A percentile compares a stretch with the other conserved stretches of the same genome.
Evolutionary conservation across 1,140 invertebrate species (phyloP).

Genomic region (Ostrea denselamellosa): DNA sequence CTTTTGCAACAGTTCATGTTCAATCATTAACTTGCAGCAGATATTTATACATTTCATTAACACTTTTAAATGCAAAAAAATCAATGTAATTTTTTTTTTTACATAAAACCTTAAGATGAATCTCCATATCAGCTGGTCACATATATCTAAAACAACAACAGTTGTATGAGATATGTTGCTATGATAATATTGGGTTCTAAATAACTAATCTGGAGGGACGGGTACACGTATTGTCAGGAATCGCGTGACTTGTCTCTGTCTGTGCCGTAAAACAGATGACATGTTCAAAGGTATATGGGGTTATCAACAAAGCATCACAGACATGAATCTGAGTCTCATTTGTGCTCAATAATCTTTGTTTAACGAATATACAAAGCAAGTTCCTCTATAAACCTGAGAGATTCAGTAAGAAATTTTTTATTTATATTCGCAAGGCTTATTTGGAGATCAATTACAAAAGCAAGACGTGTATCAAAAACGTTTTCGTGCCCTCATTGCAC

Average conservation of each 20-base stretch:
- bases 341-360: background rate
- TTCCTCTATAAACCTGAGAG: background rate
- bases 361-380: background rate
- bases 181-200: background rate
- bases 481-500: too few relatives aligned
- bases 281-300: background rate
- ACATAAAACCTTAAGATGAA: background rate
- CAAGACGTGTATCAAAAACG: too few relatives aligned
- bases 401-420: too few relatives aligned
- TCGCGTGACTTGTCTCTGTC: background rate
- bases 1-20: too few relatives aligned
- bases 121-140: background rate
- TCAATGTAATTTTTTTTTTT: background rate
- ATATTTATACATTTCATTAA: too few relatives aligned
- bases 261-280: background rate
- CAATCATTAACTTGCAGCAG: too few relatives aligned
- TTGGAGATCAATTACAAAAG: too few relatives aligned
- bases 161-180: background rate
- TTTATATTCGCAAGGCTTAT: too few relatives aligned
- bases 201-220: background rate
- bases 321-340: background rate
- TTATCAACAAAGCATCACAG: background rate
- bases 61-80: background rate
- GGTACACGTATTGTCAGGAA: background rate
- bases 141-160: background rate